Evolutionary conservation across 1,140 invertebrate genomes (phyloP), one percentile per base, ranked within the genome.

Genomic region (Sycobia sp.): DNA sequence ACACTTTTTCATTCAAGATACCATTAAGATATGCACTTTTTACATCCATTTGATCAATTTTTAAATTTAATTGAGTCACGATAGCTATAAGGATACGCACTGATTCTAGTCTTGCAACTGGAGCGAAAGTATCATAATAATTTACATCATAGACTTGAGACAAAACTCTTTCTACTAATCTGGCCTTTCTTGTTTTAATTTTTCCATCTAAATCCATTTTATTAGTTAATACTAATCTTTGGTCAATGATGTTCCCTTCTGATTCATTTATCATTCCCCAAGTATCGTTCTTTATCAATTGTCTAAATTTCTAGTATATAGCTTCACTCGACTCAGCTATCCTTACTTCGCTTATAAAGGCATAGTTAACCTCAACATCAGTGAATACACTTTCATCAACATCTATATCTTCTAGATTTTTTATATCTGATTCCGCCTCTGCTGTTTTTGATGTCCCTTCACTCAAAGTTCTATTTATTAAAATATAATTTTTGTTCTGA

Each of bases 1-100:
- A 74, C 8, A 78, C 54, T 25, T 68, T 60, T 67, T 77, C 71
- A 16, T 74, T 51, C 9, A 80, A 36, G 8, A 67, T 44, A 5
- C 67, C 71, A 67, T 80, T 68, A 13, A 80, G 51, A 67, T 73
- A 78, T 16, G 73, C 79, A 27, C 71, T 80, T 20, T 60, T 69
- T 3, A 79, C 62, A 66, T 80, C 76, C 36, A 71, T 65, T 22
- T 73, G 74, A 1, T 50, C 4, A 4, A 67, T 56, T 32, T 41
- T 34, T 16, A 67, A 7, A 4, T 64, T 44, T 13, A 62, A 38
- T 46, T 71, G 46, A 0, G 66, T 68, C 10, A 57, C 38, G 2
- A 61, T 14, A 27, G 49, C 39, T 13, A 53, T n/a, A 41, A 18
- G 10, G 2, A 44, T 41, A 10, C 59, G 20, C 11, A 62, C 7